phyloP scores from a whole-genome alignment of 2,888 invertebrate species.

The Podabrus alpinus region DNA sequence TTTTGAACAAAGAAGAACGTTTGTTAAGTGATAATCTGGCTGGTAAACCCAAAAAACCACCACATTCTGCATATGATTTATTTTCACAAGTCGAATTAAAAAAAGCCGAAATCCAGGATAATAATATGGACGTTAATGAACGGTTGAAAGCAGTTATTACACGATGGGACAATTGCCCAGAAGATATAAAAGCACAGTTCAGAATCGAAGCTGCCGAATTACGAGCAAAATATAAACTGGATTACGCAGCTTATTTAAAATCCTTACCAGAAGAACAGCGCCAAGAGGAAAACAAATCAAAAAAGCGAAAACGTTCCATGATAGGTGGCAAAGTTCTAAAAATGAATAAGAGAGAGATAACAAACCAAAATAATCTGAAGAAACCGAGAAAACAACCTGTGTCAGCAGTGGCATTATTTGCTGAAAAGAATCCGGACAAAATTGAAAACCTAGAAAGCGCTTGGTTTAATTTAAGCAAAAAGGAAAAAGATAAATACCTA shows the following conservation, averaged over 20 bases:
- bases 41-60: background rate
- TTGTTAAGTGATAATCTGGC: background rate
- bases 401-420: background rate
- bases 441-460: background rate
- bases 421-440: background rate
- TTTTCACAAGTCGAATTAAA: background rate
- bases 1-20: background rate
- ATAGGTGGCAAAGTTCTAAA: background rate
- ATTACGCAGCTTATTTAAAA: background rate
- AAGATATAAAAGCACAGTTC: background rate
- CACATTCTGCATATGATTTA: background rate
- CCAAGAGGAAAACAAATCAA: background rate
- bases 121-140: background rate
- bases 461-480: background rate
- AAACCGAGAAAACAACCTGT: too few relatives aligned
- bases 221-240: background rate
- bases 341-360: too few relatives aligned
- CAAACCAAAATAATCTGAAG: background rate
- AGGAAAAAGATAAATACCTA: background rate
- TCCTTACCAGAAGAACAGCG: background rate
- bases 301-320: background rate
- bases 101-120: background rate
- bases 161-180: background rate
- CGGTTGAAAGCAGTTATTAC: background rate
- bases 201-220: background rate